Percentiles rank a stretch among this genome's conserved stretches.
Evolutionary conservation across 1,140 invertebrate species (phyloP).

Genomic region (Xylocopa sonorina): DNA sequence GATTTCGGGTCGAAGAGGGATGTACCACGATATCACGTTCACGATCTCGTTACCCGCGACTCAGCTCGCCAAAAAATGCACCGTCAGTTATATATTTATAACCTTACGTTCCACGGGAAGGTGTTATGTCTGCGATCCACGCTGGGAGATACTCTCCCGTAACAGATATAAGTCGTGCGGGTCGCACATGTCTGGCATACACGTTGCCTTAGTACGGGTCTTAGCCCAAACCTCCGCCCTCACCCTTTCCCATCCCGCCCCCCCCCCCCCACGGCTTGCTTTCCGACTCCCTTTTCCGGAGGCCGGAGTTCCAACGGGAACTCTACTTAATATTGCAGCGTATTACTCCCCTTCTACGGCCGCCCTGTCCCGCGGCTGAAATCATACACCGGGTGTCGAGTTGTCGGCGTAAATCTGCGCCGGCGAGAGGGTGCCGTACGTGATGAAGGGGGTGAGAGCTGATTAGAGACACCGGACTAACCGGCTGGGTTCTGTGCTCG

Average conservation of each 20-base stretch:
- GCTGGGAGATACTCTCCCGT: constrained; percentile 50
- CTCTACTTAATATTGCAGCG: constrained; percentile 72
- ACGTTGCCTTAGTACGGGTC: constrained; percentile 29
- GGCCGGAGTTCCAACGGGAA: constrained; percentile 17
- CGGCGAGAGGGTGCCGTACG: too few species aligned
- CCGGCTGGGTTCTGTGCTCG: neutral
- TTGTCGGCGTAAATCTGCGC: constrained; percentile 23
- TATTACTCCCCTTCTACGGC: constrained; percentile 51
- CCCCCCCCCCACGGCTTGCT: too few species aligned
- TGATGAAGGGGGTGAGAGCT: neutral
- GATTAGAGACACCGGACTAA: constrained; percentile 3
- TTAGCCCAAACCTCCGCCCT: constrained; percentile 1
- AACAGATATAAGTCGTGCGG: constrained; percentile 69
- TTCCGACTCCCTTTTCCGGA: neutral
- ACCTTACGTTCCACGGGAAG: constrained; percentile 36
- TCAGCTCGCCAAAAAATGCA: constrained; percentile 9
- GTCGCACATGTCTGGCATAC: constrained; percentile 72
- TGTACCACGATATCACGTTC: constrained; percentile 2
- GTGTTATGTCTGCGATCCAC: constrained; percentile 46
- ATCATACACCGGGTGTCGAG: constrained; percentile 57
- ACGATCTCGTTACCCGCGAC: constrained; percentile 18
- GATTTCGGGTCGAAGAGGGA: neutral
- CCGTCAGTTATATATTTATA: constrained; percentile 45
- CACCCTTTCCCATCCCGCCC: neutral
- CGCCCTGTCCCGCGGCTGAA: constrained; percentile 37